Evolutionary conservation across 2,113 vertebrate species (phyloP).

Genomic region (Choloepus hoffmanni): DNA sequence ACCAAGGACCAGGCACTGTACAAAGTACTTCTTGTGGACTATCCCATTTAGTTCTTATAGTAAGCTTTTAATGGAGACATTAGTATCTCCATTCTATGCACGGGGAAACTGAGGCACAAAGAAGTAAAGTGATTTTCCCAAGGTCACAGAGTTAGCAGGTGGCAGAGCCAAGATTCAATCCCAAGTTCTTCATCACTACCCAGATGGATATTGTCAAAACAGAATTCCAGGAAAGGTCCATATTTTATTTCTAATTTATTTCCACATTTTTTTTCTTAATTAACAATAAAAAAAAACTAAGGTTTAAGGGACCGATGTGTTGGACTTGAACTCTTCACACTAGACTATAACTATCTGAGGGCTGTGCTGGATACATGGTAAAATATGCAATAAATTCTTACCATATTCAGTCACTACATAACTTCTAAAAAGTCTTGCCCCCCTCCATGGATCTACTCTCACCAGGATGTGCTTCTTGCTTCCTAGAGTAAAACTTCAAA

Average conservation of each 20-base stretch:
- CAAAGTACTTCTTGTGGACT: background rate
- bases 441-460: background rate
- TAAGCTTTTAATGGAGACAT: background rate
- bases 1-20: background rate
- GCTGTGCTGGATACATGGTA: background rate
- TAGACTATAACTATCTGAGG: background rate
- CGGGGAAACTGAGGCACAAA: background rate
- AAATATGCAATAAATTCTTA: background rate
- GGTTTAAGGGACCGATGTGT: background rate
- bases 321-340: background rate
- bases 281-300: conserved; percentile 26
- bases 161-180: background rate
- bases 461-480: background rate
- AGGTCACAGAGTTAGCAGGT: background rate
- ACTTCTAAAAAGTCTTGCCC: conserved; percentile 14
- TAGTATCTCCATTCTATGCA: background rate
- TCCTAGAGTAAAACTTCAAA: conserved; percentile 22
- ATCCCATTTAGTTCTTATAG: background rate
- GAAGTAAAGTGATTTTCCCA: background rate
- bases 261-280: conserved; percentile 20
- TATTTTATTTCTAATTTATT: background rate
- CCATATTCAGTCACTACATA: background rate
- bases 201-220: background rate
- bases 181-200: background rate
- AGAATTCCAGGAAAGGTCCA: background rate